phyloP scores from a whole-genome alignment of 2,113 vertebrate genomes.

The Pygathrix nemaeus region DNA sequence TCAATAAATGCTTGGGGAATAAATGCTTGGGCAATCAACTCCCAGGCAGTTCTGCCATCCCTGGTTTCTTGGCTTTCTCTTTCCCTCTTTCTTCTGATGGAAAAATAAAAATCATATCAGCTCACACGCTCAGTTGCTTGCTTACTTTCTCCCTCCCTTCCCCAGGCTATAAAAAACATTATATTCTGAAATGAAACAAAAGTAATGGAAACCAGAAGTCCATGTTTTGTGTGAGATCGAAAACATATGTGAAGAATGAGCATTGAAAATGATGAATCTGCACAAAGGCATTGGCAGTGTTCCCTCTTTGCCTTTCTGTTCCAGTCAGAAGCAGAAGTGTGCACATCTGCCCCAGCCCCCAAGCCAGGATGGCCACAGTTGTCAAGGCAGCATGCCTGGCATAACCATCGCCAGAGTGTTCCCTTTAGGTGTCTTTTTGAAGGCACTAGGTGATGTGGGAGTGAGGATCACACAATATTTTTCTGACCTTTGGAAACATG shows the following conservation, averaged over 20 bases:
- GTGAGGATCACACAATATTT: neutral
- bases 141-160: slow-evolving; percentile 74
- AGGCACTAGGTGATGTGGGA: neutral
- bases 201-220: slow-evolving; percentile 83
- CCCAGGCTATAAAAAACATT: slow-evolving; percentile 79
- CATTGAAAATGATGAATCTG: slow-evolving; percentile 74
- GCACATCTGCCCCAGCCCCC: neutral
- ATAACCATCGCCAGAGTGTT: neutral
- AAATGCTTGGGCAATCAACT: neutral
- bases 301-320: slow-evolving; percentile 20
- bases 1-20: neutral
- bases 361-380: neutral
- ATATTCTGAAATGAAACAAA: slow-evolving; percentile 81
- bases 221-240: slow-evolving; percentile 78
- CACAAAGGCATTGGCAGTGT: slow-evolving; percentile 67
- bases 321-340: neutral
- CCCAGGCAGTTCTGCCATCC: neutral
- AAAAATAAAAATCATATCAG: slow-evolving; percentile 62
- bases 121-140: slow-evolving; percentile 68
- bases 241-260: slow-evolving; percentile 83
- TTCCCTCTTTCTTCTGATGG: slow-evolving; percentile 47
- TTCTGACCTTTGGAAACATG: neutral
- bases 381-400: neutral
- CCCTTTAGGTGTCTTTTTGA: neutral
- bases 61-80: neutral